Evolutionary conservation across 2,888 invertebrate genomes (phyloP).

Genomic region (Platyscelio sp.): DNA sequence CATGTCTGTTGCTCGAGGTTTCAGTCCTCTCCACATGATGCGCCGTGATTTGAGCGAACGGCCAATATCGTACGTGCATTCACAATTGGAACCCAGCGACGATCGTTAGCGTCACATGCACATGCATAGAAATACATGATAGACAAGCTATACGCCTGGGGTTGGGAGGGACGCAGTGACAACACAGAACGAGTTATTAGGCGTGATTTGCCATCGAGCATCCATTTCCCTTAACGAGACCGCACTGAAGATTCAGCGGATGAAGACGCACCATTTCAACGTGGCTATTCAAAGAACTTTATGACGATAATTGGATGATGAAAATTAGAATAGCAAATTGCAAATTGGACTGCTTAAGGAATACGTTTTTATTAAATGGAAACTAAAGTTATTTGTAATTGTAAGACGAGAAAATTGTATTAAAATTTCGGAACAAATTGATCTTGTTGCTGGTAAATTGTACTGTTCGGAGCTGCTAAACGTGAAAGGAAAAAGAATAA

Average conservation of each 20-base stretch:
- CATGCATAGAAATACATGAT: slow-evolving; percentile 73
- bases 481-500: no score
- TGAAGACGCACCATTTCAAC: slow-evolving; percentile 12
- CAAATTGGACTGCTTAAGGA: no score
- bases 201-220: slow-evolving; percentile 57
- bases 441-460: no score
- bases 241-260: slow-evolving; percentile 11
- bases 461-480: no score
- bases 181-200: slow-evolving; percentile 69
- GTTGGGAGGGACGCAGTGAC: no score
- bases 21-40: slow-evolving; percentile 71
- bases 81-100: slow-evolving; percentile 36
- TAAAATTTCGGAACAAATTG: no score
- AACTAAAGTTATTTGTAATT: no score
- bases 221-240: slow-evolving; percentile 45
- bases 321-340: no score
- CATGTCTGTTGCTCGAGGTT: slow-evolving; percentile 76
- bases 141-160: slow-evolving; percentile 36
- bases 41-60: slow-evolving; percentile 51
- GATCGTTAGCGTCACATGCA: slow-evolving; percentile 60
- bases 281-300: slow-evolving; percentile 24
- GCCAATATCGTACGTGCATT: slow-evolving; percentile 47
- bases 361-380: no score
- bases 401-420: no score
- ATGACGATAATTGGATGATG: slow-evolving; percentile 10